Percentiles rank a stretch among this genome's conserved stretches.
phyloP scores from a whole-genome alignment of 2,797 vertebrate species.

The Propithecus deckenii region DNA sequence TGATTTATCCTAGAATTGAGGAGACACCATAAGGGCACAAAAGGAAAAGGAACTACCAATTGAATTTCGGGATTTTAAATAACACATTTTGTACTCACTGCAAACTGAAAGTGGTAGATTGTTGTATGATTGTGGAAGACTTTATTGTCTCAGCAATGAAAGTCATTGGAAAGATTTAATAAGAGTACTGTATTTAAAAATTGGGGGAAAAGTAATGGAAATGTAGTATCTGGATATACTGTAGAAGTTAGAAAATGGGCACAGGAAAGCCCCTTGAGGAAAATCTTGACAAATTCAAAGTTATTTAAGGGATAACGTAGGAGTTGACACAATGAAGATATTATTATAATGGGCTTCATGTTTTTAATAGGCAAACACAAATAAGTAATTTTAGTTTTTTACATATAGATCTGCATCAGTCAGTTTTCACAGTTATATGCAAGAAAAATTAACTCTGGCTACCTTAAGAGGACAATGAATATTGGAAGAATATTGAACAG shows the following conservation, averaged over 20 bases:
- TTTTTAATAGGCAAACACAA: background rate
- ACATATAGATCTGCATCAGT: background rate
- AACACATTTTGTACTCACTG: background rate
- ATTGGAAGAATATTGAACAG: background rate
- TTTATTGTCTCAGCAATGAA: background rate
- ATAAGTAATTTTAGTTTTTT: background rate
- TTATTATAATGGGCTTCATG: background rate
- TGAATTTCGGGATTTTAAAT: background rate
- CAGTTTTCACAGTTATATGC: background rate
- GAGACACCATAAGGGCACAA: background rate
- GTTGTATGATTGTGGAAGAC: background rate
- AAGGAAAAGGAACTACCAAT: background rate
- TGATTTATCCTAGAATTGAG: background rate
- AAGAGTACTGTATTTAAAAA: background rate
- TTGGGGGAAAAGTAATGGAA: background rate
- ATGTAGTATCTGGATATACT: background rate
- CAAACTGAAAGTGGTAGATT: background rate
- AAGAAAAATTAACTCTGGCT: background rate
- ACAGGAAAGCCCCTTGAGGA: background rate
- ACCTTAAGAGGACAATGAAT: background rate
- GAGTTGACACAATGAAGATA: background rate
- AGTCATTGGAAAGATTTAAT: background rate
- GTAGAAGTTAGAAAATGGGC: background rate
- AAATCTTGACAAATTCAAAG: no score
- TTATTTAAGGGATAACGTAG: no score